Percentiles rank a stretch among this genome's conserved stretches.
phyloP scores from a whole-genome alignment of 2,113 vertebrate species.

The Scomber colias region DNA sequence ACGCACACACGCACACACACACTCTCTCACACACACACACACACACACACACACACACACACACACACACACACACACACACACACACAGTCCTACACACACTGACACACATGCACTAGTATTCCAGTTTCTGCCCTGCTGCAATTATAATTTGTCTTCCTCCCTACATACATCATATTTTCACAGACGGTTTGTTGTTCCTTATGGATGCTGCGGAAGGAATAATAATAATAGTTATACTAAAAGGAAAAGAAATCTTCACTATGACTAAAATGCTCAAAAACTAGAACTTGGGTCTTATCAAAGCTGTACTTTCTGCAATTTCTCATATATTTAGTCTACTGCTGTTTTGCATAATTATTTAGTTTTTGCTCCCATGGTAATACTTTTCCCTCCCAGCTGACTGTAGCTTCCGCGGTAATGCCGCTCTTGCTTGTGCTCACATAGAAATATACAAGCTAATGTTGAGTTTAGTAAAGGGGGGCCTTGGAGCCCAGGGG shows the following conservation, averaged over 20 bases:
- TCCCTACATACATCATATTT: constrained; percentile 12
- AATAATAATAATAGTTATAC: neutral
- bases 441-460: constrained; percentile 37
- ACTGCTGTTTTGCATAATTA: constrained; percentile 38
- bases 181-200: neutral
- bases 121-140: constrained; percentile 3
- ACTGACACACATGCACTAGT: too few relatives aligned
- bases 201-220: neutral
- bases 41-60: neutral
- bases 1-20: neutral
- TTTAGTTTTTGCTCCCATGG: constrained; percentile 43
- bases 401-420: constrained; percentile 44
- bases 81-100: too few relatives aligned
- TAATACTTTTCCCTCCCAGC: constrained; percentile 30
- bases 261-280: constrained; percentile 9
- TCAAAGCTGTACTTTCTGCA: neutral
- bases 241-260: neutral
- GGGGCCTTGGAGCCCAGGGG: neutral
- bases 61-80: too few relatives aligned
- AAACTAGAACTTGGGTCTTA: neutral
- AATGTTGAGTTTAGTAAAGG: constrained; percentile 38
- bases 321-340: constrained; percentile 11
- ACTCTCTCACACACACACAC: constrained; percentile 1
- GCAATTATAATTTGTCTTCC: neutral
- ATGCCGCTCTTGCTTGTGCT: constrained; percentile 38